Conservation (phyloP, 2,113 vertebrate genomes). For the Eonycteris spelaea region DNA sequence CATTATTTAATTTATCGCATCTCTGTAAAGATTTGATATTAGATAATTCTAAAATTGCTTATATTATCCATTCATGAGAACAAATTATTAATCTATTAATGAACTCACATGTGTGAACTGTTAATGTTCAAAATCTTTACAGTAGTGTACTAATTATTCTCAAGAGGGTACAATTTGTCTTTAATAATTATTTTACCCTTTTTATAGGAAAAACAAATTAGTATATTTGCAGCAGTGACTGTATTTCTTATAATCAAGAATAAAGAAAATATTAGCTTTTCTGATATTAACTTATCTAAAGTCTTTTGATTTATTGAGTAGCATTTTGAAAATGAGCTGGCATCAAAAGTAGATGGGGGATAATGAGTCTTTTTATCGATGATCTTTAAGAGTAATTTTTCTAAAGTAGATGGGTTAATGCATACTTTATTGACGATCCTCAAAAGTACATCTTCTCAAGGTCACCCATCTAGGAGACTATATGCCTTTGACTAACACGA, state of each 20-base stretch:
- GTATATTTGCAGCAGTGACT: background rate
- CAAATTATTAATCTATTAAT: background rate
- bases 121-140: background rate
- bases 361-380: background rate
- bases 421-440: background rate
- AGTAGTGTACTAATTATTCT: background rate
- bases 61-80: background rate
- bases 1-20: background rate
- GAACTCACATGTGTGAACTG: background rate
- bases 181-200: slow-evolving; percentile 14
- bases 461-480: background rate
- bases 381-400: background rate
- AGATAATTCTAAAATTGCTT: background rate
- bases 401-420: background rate
- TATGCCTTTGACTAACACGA: background rate
- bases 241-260: background rate
- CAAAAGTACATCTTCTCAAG: background rate
- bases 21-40: background rate
- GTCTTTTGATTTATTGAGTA: background rate
- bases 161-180: background rate
- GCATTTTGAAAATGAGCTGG: background rate
- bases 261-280: slow-evolving; percentile 9
- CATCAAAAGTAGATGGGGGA: background rate
- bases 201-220: background rate
- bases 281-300: background rate